phyloP scores from a whole-genome alignment of 2,888 invertebrate genomes.

The Agrilus biguttatus region DNA sequence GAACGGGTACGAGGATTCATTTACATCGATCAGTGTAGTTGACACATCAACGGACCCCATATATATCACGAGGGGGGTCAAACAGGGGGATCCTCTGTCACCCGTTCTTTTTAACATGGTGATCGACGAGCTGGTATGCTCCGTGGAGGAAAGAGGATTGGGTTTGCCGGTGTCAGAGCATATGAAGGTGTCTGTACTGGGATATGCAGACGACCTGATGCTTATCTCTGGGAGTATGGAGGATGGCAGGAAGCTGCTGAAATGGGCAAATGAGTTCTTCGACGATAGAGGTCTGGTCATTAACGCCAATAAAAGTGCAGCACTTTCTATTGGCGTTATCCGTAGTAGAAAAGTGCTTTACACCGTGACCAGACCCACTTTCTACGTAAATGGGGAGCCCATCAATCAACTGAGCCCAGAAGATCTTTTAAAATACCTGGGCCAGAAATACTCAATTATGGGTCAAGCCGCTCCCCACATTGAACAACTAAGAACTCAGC shows the following conservation, averaged over 20 bases:
- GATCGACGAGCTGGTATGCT: too few relatives aligned
- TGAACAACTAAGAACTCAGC: slow-evolving; percentile 8
- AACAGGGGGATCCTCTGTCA: too few relatives aligned
- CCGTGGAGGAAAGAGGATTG: too few relatives aligned
- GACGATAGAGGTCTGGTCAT: not conserved
- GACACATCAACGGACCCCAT: too few relatives aligned
- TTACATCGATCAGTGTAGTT: slow-evolving; percentile 12
- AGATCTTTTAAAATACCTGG: slow-evolving; percentile 13
- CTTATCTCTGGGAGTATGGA: not conserved
- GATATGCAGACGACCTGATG: slow-evolving; percentile 15
- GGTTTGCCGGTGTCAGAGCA: too few relatives aligned
- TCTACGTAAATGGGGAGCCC: too few relatives aligned
- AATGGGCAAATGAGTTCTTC: not conserved
- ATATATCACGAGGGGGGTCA: too few relatives aligned
- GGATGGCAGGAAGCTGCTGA: not conserved
- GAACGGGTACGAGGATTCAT: slow-evolving; percentile 6
- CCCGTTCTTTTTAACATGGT: too few relatives aligned
- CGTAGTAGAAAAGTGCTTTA: not conserved
- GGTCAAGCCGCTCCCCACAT: too few relatives aligned
- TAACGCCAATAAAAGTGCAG: not conserved
- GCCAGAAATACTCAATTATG: slow-evolving; percentile 15
- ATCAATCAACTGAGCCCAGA: too few relatives aligned
- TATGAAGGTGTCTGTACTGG: slow-evolving; percentile 15
- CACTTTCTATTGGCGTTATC: not conserved
- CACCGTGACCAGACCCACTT: not conserved